Conservation (phyloP, 2,113 vertebrate genomes). For the Trochalopteron elliotii region DNA sequence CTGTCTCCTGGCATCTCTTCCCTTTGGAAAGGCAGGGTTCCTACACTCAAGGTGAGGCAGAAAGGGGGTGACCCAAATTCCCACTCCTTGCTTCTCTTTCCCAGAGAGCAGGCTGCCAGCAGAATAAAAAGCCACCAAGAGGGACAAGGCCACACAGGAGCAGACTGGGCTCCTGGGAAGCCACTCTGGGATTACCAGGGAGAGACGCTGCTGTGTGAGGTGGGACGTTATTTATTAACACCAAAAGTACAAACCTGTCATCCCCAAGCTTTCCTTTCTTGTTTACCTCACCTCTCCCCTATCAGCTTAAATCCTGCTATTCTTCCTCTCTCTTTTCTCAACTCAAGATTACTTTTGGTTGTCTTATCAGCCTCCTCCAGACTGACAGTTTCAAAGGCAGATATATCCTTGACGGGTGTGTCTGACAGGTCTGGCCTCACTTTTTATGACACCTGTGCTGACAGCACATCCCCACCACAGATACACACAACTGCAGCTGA, state of each 20-base stretch:
- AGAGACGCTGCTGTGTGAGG: neutral
- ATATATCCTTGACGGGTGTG: neutral
- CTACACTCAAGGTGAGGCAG: neutral
- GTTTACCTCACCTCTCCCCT: slow-evolving; percentile 20
- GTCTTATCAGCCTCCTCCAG: slow-evolving; percentile 62
- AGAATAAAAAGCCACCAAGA: neutral
- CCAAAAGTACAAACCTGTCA: slow-evolving; percentile 7
- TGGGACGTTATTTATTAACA: neutral
- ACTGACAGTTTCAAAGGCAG: slow-evolving; percentile 39
- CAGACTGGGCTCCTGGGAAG: neutral
- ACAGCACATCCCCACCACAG: neutral
- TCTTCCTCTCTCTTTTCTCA: slow-evolving; percentile 23
- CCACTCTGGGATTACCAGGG: neutral
- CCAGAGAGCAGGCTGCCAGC: neutral
- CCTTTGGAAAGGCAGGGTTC: neutral
- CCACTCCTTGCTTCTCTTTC: neutral
- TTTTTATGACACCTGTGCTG: slow-evolving; percentile 1
- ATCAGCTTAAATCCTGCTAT: slow-evolving; percentile 40
- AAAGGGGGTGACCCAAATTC: neutral
- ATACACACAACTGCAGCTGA: neutral
- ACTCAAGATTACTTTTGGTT: slow-evolving; percentile 30
- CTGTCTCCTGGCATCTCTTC: neutral
- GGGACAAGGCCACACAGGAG: neutral
- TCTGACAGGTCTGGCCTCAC: slow-evolving; percentile 21
- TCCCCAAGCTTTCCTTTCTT: neutral